Base-by-base conservation (phyloP, 2,888 invertebrate species). In the Patella depressa region DNA sequence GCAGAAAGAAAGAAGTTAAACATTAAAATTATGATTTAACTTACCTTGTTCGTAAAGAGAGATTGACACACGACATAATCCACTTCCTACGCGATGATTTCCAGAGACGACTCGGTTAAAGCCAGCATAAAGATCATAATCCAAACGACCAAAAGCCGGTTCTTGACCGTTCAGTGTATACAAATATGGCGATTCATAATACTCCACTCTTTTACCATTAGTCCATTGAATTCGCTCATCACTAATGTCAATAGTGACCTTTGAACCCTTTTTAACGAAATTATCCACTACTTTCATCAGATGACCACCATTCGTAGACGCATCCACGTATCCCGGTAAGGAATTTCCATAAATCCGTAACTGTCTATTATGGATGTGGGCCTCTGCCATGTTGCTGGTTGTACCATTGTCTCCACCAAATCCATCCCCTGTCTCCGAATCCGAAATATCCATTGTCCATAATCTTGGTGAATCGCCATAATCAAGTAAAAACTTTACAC, bases 51-150 rank as follows among this genome's bases (percentile, higher is more conserved):
- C 81, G 24, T 86, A 85, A 57, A 88, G 79, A 11, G 84, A 80
- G 5, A 88, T 85, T 5, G 84, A 82, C 7, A 84, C 86, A n/a
- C 83, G 78, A 81, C 90, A 90, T 7, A 90, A 83, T 19, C 90
- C 90, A 24, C 87, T 87, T 9, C 90, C 90, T 72, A 83, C 85
- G 11, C 90, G 82, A 79, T 83, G 88, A 75, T 81, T 83, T 34
- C 88, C 89, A n/a, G 86, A 88, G 15, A 90, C 89, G 14, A 90
- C 90, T 45, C 90, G 82, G 79, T 90, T 90, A 81, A 90, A 87
- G 34, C 89, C 90, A 24, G 86, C 87, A 81, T 87, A 90, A 14
- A 90, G 83, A 79, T 83, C 79, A 78, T 86, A 81, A 71, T 90
- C 89, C 54, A 82, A 77, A 14, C 82, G 78, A 15, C 89, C 89